Base-by-base conservation (phyloP, 2,797 vertebrate species). In the Falco novaeseelandiae region DNA sequence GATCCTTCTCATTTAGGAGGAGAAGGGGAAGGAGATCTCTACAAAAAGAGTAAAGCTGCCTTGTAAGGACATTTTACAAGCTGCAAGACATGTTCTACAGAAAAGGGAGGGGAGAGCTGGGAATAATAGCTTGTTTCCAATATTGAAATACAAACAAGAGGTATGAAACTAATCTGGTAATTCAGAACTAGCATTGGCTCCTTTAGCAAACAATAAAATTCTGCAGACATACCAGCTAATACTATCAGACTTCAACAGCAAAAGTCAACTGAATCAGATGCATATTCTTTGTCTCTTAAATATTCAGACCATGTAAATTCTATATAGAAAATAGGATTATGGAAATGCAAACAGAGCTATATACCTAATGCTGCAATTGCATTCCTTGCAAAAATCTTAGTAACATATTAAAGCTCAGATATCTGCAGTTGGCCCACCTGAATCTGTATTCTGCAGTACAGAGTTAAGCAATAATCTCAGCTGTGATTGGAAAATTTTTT, bases 61-160 rank as follows among this genome's bases (percentile, higher is more conserved):
- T 38, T 34, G 13, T 10, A 55, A 55, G 78, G n/a, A 30, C 5
- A 0, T 73, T 42, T 49, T 51, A 26, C 13, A 23, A 72, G 19
- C 27, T 55, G 7, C 15, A 40, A 32, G 42, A 32, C 9, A 6
- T 67, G 14, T 79, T 89, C 22, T 73, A 42, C 27, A 20, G 42
- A 42, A 34, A 11, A 5, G 15, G 3, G 1, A 2, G 1, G 3
- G 2, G 6, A 14, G 3, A 6, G 42, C 16, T 8, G 42, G 10
- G 9, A 8, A 3, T 3, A n/a, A 20, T 27, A 22, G 8, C 25
- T 66, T 34, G 8, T 42, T 71, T 83, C 20, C 21, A 29, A 34
- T 66, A 13, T 18, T 52, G 65, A 87, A 82, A 69, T 82, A 32
- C 7, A 69, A 21, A 54, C 14, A 30, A 72, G 21, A 65, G 14